Evolutionary conservation across 1,140 invertebrate genomes (phyloP).

Genomic region (Ladona fulva): DNA sequence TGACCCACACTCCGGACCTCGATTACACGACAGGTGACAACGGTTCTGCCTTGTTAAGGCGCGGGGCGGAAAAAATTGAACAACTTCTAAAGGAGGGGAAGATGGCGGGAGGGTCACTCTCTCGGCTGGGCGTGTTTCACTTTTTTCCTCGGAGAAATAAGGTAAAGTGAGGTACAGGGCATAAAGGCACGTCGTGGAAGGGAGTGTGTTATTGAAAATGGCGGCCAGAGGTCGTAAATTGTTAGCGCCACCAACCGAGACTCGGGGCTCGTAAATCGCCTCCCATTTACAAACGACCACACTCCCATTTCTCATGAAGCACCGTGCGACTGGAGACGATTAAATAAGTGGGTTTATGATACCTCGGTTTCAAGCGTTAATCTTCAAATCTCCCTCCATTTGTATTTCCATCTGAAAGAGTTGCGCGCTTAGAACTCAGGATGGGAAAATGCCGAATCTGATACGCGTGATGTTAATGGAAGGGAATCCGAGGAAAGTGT

Average conservation of each 20-base stretch:
- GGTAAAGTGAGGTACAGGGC: neutral
- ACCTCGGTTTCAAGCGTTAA: neutral
- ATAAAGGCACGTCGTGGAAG: neutral
- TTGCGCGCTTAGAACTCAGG: no score
- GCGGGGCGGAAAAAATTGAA: neutral
- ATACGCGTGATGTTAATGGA: no score
- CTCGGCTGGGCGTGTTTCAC: neutral
- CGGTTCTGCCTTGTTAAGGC: neutral
- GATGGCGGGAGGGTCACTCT: neutral
- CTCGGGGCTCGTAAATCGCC: neutral
- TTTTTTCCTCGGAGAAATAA: slow-evolving; percentile 4
- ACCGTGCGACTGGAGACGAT: neutral
- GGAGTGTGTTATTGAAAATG: slow-evolving; percentile 5
- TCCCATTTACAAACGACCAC: neutral
- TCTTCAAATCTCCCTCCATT: neutral
- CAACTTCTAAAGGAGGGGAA: neutral
- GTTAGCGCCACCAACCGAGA: slow-evolving; percentile 6
- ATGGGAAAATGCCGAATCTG: no score
- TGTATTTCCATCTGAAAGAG: neutral
- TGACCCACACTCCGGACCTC: neutral
- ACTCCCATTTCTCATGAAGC: neutral
- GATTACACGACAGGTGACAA: slow-evolving; percentile 8
- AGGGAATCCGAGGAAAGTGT: no score
- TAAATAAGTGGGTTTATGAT: neutral
- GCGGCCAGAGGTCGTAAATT: neutral